phyloP scores from a whole-genome alignment of 2,888 invertebrate species.

The Nezara viridula region DNA sequence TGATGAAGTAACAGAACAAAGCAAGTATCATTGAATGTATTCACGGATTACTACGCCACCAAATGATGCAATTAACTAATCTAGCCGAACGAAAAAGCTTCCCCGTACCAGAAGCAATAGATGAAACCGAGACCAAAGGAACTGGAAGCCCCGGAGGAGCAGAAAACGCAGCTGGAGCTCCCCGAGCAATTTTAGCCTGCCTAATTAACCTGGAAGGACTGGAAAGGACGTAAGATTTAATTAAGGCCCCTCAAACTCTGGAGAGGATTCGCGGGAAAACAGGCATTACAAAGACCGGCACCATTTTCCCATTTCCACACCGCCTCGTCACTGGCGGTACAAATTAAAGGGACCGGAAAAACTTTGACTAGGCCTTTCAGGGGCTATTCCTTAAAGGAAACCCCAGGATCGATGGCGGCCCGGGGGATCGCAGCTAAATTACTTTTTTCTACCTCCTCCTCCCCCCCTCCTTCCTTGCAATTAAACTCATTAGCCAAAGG shows the following conservation, averaged over 20 bases:
- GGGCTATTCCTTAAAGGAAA: conserved; percentile 29
- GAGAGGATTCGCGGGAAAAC: conserved; percentile 37
- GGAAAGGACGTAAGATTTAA: conserved; percentile 50
- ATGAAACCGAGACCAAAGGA: not conserved
- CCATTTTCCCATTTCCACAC: conserved; percentile 49
- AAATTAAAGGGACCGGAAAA: conserved; percentile 48
- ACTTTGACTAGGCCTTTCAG: conserved; percentile 47
- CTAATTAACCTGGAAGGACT: conserved; percentile 50
- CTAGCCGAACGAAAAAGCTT: not conserved
- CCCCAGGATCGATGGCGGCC: conserved; percentile 22
- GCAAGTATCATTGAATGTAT: too few species aligned
- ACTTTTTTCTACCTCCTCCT: conserved; percentile 28
- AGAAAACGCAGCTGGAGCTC: not conserved
- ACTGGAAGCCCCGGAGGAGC: conserved; percentile 4
- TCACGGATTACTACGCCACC: not conserved
- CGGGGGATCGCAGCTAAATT: not conserved
- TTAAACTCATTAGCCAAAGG: conserved; percentile 46
- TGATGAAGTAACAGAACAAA: too few species aligned
- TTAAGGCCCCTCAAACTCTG: conserved; percentile 35
- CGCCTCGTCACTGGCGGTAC: conserved; percentile 6
- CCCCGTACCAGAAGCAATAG: not conserved
- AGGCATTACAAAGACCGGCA: conserved; percentile 40
- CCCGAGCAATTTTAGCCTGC: conserved; percentile 36
- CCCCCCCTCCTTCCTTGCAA: conserved; percentile 17
- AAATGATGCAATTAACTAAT: not conserved